Percentiles rank a stretch among this genome's conserved stretches.
phyloP scores from a whole-genome alignment of 1,140 invertebrate genomes.

The Papilio aristodemus region DNA sequence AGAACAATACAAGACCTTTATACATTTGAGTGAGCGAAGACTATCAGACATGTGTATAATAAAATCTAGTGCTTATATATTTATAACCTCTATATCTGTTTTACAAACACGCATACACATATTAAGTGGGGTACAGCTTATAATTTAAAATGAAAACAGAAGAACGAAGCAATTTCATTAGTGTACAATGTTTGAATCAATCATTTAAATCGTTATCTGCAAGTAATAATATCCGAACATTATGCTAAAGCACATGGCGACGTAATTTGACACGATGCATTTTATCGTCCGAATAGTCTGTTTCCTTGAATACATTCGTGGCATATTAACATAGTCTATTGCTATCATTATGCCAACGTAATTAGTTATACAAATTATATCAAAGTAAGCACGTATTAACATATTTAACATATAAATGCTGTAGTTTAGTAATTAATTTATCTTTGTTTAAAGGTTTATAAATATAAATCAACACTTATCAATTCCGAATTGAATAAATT shows the following conservation, averaged over 20 bases:
- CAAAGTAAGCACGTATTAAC: not conserved
- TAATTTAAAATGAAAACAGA: not conserved
- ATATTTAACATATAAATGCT: constrained; percentile 8
- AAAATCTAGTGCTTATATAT: too few species aligned
- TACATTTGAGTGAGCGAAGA: too few species aligned
- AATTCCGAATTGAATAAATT: constrained; percentile 7
- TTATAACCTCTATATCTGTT: too few species aligned
- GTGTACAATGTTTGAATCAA: not conserved
- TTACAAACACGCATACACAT: too few species aligned
- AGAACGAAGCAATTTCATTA: not conserved
- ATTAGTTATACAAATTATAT: constrained; percentile 20
- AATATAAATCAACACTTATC: constrained; percentile 23
- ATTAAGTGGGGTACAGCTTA: too few species aligned
- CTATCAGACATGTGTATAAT: too few species aligned
- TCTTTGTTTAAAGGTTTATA: constrained; percentile 20
- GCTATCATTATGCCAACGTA: constrained; percentile 23
- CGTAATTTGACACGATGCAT: not conserved
- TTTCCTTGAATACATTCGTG: constrained; percentile 10
- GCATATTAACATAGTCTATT: not conserved
- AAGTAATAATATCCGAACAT: not conserved
- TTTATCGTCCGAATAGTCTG: not conserved
- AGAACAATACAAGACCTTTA: too few species aligned
- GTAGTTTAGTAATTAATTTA: constrained; percentile 21
- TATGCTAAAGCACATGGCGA: not conserved
- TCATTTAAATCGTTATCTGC: constrained; percentile 12